phyloP scores from a whole-genome alignment of 2,797 vertebrate species.

The Aeoliscus strigatus region DNA sequence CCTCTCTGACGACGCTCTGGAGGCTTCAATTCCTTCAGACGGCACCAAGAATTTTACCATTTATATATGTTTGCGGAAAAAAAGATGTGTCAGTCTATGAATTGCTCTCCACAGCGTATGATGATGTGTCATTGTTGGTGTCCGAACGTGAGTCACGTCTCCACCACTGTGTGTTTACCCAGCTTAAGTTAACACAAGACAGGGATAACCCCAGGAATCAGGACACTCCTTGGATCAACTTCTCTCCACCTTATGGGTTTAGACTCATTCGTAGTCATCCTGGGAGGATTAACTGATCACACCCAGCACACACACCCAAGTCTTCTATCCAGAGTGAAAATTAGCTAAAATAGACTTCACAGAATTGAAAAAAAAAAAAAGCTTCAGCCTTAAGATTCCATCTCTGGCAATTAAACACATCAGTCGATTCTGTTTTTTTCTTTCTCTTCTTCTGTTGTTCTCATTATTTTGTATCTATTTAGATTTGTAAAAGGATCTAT shows the following conservation, averaged over 20 bases:
- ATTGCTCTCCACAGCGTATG: constrained; percentile 24
- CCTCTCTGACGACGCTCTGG: constrained; percentile 22
- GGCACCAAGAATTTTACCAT: constrained; percentile 1
- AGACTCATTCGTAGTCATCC: constrained; percentile 40
- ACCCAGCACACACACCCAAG: constrained; percentile 35
- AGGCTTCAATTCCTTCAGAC: constrained; percentile 24
- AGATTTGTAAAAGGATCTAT: too few species aligned
- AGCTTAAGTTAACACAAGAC: constrained; percentile 36
- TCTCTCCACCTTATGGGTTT: constrained; percentile 39
- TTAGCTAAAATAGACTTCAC: too few species aligned
- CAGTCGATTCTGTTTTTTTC: too few species aligned
- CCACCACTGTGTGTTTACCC: constrained; percentile 46
- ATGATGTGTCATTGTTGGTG: constrained; percentile 41
- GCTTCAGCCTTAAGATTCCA: too few species aligned
- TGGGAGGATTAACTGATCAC: constrained; percentile 33
- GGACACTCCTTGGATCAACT: constrained; percentile 64
- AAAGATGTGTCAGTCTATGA: constrained; percentile 16
- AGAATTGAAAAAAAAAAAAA: too few species aligned
- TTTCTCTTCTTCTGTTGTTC: too few species aligned
- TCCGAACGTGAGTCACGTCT: constrained; percentile 44
- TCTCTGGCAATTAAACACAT: too few species aligned
- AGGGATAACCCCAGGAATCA: constrained; percentile 52
- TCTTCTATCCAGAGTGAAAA: too few species aligned
- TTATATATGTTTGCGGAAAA: too few species aligned
- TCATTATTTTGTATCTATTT: too few species aligned